Evolutionary conservation across 2,113 vertebrate genomes (phyloP).

Genomic region (Python bivittatus): DNA sequence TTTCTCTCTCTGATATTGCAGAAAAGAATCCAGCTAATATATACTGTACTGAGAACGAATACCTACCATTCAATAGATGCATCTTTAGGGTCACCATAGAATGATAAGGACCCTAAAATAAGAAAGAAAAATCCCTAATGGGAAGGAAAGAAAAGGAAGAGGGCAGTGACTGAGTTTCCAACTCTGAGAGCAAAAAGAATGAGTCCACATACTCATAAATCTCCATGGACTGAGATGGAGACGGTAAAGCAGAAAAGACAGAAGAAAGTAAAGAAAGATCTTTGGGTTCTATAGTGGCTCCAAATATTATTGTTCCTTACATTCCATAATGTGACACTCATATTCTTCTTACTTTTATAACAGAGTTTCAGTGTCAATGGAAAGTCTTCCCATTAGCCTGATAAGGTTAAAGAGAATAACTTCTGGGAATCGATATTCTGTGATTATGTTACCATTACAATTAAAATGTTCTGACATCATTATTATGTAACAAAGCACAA

Average conservation of each 20-base stretch:
- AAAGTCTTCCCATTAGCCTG: constrained; percentile 1
- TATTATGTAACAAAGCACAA: not conserved
- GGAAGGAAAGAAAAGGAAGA: not conserved
- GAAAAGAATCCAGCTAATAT: no score
- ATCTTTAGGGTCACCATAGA: not conserved
- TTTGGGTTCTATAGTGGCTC: not conserved
- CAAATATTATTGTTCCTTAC: not conserved
- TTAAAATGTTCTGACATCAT: constrained; percentile 9
- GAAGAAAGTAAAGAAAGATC: not conserved
- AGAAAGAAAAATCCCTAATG: not conserved
- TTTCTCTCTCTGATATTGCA: no score
- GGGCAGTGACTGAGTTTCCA: not conserved
- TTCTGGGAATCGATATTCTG: constrained; percentile 28
- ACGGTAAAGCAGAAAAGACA: not conserved
- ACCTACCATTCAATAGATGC: not conserved
- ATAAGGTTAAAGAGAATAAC: constrained; percentile 19
- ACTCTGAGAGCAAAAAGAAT: not conserved
- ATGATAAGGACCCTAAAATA: not conserved
- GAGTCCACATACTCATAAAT: not conserved
- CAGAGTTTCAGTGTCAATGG: constrained; percentile 11
- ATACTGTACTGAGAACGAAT: not conserved
- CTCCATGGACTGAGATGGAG: not conserved
- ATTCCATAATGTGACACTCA: not conserved
- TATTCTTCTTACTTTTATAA: not conserved
- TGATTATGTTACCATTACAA: constrained; percentile 24